A percentile compares a stretch with the other conserved stretches of the same genome.
phyloP scores from a whole-genome alignment of 2,113 vertebrate genomes.

The Ammodytes dubius region DNA sequence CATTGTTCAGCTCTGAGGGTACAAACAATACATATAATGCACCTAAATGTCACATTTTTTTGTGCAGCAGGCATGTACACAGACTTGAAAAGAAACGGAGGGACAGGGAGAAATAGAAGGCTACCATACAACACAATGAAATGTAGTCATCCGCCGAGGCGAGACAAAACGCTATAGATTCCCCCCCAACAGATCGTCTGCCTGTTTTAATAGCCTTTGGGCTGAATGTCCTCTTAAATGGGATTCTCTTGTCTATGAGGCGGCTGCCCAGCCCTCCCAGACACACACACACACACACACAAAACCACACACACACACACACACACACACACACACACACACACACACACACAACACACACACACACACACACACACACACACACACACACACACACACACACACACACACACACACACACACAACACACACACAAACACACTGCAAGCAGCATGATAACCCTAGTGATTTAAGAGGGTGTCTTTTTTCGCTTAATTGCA shows the following conservation, averaged over 20 bases:
- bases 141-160: slow-evolving; percentile 18
- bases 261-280: slow-evolving; percentile 37
- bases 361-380: slow-evolving; percentile 30
- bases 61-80: slow-evolving; percentile 2
- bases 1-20: slow-evolving; percentile 26
- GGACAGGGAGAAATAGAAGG: background rate
- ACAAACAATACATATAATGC: slow-evolving; percentile 11
- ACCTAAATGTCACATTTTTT: background rate
- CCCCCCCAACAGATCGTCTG: slow-evolving; percentile 53
- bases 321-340: too few relatives aligned
- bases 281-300: slow-evolving; percentile 18
- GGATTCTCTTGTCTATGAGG: slow-evolving; percentile 41
- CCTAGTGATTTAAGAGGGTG: slow-evolving; percentile 1
- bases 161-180: slow-evolving; percentile 26
- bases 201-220: slow-evolving; percentile 53
- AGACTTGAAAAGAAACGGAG: slow-evolving; percentile 24
- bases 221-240: slow-evolving; percentile 38
- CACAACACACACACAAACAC: slow-evolving; percentile 23
- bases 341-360: background rate
- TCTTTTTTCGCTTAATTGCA: slow-evolving; percentile 11
- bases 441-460: background rate
- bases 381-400: slow-evolving; percentile 30
- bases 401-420: slow-evolving; percentile 30
- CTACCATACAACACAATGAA: slow-evolving; percentile 37
- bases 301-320: too few relatives aligned